phyloP scores from a whole-genome alignment of 1,140 invertebrate species.

The Stegodyphus mimosarum region DNA sequence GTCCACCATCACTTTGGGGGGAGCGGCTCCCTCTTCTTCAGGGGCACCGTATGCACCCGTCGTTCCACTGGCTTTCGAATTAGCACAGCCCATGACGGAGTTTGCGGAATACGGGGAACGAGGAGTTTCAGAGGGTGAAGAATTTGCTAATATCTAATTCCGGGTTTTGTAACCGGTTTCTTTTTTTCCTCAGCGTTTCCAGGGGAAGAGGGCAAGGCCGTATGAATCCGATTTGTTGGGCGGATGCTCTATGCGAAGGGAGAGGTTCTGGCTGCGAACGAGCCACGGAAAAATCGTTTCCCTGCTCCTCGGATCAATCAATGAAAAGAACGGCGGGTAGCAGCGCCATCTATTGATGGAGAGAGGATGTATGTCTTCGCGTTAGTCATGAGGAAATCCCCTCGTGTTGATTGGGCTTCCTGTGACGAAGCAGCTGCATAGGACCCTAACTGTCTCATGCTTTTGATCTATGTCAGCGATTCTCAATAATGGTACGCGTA shows the following conservation, averaged over 20 bases:
- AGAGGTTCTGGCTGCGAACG: background rate
- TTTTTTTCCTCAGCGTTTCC: background rate
- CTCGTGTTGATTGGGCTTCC: too few species aligned
- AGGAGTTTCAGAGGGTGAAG: background rate
- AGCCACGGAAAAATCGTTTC: background rate
- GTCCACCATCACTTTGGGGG: slow-evolving; percentile 54
- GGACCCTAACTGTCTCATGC: too few species aligned
- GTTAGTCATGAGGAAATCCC: background rate
- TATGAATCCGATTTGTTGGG: slow-evolving; percentile 15
- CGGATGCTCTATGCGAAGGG: slow-evolving; percentile 32
- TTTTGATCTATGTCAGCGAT: too few species aligned
- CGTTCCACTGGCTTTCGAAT: slow-evolving; percentile 42
- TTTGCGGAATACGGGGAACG: background rate
- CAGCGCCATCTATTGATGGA: background rate
- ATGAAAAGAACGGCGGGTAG: background rate
- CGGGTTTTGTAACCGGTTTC: too few species aligned
- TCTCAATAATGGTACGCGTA: too few species aligned
- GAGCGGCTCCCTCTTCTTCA: slow-evolving; percentile 37
- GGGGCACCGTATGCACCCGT: slow-evolving; percentile 32
- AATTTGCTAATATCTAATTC: background rate
- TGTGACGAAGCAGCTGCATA: too few species aligned
- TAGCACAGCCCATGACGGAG: slow-evolving; percentile 36
- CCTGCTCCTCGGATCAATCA: background rate
- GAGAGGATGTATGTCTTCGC: background rate
- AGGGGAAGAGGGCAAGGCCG: background rate